phyloP scores from a whole-genome alignment of 2,888 invertebrate genomes.

The Cheilosia impressa region DNA sequence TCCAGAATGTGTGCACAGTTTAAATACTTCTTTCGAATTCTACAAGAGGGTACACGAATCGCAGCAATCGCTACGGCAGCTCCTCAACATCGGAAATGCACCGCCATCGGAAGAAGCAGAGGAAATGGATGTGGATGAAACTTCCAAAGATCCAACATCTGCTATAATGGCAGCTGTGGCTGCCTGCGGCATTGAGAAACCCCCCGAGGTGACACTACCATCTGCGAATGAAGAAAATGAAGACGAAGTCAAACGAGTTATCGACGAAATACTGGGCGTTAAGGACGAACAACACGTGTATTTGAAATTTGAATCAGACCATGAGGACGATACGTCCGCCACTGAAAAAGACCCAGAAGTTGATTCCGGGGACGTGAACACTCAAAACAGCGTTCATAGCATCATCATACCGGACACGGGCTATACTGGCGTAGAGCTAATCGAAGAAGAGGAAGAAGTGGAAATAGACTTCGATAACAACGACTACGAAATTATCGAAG shows the following conservation, averaged over 20 bases:
- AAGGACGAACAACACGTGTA: conserved; percentile 16
- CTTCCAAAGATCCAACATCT: conserved; percentile 1
- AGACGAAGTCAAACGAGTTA: background rate
- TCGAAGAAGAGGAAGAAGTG: conserved; percentile 25
- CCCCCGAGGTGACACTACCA: background rate
- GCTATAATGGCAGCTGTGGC: conserved; percentile 30
- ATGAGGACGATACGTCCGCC: background rate
- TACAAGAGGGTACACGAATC: conserved; percentile 78
- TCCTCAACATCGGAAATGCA: conserved; percentile 39
- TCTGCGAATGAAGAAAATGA: background rate
- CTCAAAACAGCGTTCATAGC: background rate
- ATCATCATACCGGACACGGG: background rate
- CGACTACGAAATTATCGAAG: conserved; percentile 37
- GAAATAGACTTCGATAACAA: conserved; percentile 18
- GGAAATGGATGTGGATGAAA: background rate
- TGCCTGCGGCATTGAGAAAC: background rate
- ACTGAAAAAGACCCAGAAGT: background rate
- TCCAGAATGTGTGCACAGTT: conserved; percentile 76
- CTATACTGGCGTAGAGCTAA: conserved; percentile 15
- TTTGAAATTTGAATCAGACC: conserved; percentile 7
- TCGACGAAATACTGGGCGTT: conserved; percentile 26
- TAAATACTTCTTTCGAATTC: conserved; percentile 77
- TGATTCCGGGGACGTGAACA: background rate
- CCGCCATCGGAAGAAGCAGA: background rate
- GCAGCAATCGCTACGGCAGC: conserved; percentile 77